These are phyloP conservation scores for Coptodon rendalli DNA, from an alignment of 2,113 vertebrate species.

Conservation along the genomic window DNA sequence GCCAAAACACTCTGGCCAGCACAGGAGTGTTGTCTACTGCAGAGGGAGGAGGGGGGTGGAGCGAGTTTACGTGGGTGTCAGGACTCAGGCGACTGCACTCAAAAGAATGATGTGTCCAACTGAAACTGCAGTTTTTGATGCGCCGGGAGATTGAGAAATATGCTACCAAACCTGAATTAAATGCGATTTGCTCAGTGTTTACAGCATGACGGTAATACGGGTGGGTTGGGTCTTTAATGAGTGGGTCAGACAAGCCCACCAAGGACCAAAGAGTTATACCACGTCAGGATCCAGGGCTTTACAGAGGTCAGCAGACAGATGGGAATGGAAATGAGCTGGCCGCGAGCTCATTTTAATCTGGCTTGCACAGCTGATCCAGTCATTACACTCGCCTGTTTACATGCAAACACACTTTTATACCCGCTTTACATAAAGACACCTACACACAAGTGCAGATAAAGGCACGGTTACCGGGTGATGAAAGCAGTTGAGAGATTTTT, in stretches of 20 bases:
- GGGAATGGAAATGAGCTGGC: constrained; percentile 72
- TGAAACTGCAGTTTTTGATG: background rate
- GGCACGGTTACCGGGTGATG: background rate
- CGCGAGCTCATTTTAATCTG: constrained; percentile 70
- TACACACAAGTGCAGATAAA: background rate
- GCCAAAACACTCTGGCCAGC: constrained; percentile 7
- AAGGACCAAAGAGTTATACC: constrained; percentile 35
- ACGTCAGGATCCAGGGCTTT: constrained; percentile 48
- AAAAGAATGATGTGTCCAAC: background rate
- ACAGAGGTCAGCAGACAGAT: constrained; percentile 76
- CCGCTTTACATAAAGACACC: background rate
- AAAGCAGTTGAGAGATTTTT: background rate
- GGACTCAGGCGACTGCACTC: background rate
- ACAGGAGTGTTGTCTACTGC: background rate
- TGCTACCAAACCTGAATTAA: background rate
- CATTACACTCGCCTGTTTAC: constrained; percentile 61
- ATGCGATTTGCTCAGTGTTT: background rate
- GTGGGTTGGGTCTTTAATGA: constrained; percentile 5
- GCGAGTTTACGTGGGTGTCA: background rate
- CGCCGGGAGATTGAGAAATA: background rate
- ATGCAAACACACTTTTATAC: constrained; percentile 43
- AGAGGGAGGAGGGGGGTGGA: background rate
- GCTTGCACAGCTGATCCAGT: constrained; percentile 64
- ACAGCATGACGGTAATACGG: background rate
- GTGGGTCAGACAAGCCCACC: constrained; percentile 54